These are phyloP conservation scores for Hyles lineata DNA, from an alignment of 2,888 invertebrate species.

Conservation along the genomic window DNA sequence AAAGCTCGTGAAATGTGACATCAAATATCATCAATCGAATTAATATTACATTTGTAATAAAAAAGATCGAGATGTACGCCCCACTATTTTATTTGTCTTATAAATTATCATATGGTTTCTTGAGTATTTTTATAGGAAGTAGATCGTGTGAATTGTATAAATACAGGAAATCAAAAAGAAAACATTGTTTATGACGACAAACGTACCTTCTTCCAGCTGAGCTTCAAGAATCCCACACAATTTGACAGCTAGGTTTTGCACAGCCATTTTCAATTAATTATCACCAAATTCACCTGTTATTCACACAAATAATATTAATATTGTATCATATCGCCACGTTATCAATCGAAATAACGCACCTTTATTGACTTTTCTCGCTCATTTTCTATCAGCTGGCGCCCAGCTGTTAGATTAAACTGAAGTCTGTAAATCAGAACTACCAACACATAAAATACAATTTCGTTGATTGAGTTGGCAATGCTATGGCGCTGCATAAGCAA, in stretches of 20 bases:
- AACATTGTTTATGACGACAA: slow-evolving; percentile 37
- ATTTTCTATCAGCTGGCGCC: slow-evolving; percentile 81
- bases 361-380: slow-evolving; percentile 77
- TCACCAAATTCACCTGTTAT: slow-evolving; percentile 51
- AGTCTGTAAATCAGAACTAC: slow-evolving; percentile 54
- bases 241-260: slow-evolving; percentile 85
- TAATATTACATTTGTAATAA: not conserved
- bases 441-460: slow-evolving; percentile 56
- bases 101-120: not conserved
- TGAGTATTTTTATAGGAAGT: not conserved
- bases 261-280: slow-evolving; percentile 61
- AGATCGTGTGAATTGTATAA: not conserved
- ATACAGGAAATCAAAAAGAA: not conserved
- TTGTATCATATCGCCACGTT: slow-evolving; percentile 56
- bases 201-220: slow-evolving; percentile 78
- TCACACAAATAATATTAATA: slow-evolving; percentile 49
- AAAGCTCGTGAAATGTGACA: slow-evolving; percentile 12
- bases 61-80: not conserved
- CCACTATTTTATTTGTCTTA: not conserved
- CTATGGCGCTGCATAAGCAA: slow-evolving; percentile 47
- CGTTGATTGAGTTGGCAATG: slow-evolving; percentile 43
- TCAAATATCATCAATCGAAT: not conserved
- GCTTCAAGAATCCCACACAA: slow-evolving; percentile 83
- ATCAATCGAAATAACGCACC: slow-evolving; percentile 57
- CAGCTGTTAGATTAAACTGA: slow-evolving; percentile 75